Evolutionary conservation across 2,113 vertebrate genomes (phyloP).

Genomic region (Cardinalis cardinalis): DNA sequence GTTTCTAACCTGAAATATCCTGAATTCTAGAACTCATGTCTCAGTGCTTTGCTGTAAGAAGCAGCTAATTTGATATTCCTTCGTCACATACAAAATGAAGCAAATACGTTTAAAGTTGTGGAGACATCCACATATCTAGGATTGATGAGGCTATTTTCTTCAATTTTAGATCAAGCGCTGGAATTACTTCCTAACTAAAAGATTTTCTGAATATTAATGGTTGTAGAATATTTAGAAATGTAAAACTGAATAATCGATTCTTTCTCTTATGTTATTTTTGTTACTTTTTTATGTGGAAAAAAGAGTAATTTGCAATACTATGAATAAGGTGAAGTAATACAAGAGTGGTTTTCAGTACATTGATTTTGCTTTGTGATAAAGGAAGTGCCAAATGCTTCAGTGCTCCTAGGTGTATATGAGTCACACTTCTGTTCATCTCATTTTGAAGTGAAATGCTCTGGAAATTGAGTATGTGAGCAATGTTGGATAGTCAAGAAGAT

Average conservation of each 20-base stretch:
- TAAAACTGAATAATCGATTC: background rate
- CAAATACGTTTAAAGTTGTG: background rate
- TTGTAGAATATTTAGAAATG: background rate
- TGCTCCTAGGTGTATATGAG: background rate
- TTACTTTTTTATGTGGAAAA: background rate
- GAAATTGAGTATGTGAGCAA: slow-evolving; percentile 43
- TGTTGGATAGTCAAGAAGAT: slow-evolving; percentile 3
- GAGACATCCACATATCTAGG: background rate
- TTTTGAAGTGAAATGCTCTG: slow-evolving; percentile 45
- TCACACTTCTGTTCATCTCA: slow-evolving; percentile 10
- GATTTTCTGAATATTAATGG: background rate
- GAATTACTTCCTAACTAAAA: background rate
- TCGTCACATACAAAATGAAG: background rate
- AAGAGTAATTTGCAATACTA: background rate
- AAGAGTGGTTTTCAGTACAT: background rate
- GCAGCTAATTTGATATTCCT: background rate
- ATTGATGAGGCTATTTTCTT: background rate
- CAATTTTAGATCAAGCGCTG: background rate
- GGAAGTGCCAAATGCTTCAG: slow-evolving; percentile 1
- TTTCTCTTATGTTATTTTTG: background rate
- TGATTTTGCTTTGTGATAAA: slow-evolving; percentile 26
- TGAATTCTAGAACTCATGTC: background rate
- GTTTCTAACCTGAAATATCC: background rate
- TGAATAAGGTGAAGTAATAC: background rate
- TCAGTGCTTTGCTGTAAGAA: background rate